These are phyloP conservation scores for Bombus turneri DNA, from an alignment of 1,140 invertebrate species.

Conservation along the genomic window DNA sequence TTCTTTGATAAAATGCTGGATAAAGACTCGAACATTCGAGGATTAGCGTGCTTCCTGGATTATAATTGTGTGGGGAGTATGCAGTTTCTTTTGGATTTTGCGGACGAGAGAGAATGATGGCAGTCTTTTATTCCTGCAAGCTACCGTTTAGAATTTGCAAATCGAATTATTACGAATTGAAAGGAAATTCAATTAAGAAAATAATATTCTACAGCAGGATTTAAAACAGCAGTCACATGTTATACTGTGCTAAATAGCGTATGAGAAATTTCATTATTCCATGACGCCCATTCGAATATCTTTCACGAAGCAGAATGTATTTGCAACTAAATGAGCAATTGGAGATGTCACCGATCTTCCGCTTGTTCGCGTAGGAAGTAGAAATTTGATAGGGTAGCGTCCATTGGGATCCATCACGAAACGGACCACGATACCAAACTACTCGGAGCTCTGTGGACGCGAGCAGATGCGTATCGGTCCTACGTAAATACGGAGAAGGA, in stretches of 20 bases:
- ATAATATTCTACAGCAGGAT: too few species aligned
- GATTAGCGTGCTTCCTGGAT: background rate
- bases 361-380: background rate
- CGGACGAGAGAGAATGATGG: background rate
- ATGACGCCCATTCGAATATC: too few species aligned
- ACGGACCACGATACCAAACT: background rate
- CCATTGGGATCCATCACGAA: background rate
- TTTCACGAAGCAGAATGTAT: too few species aligned
- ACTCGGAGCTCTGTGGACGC: background rate
- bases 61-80: too few species aligned
- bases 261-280: too few species aligned
- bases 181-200: background rate
- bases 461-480: conserved; percentile 21
- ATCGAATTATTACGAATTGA: background rate
- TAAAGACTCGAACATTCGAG: background rate
- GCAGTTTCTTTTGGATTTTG: background rate
- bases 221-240: too few species aligned
- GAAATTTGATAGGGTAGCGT: background rate
- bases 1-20: background rate
- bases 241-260: too few species aligned
- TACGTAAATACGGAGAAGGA: conserved; percentile 44
- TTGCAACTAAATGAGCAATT: too few species aligned
- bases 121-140: background rate
- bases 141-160: background rate
- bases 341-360: too few species aligned